Evolutionary conservation across 2,888 invertebrate species (phyloP), one percentile per base, ranked within the genome.

Genomic region (Oasisia sp.): DNA sequence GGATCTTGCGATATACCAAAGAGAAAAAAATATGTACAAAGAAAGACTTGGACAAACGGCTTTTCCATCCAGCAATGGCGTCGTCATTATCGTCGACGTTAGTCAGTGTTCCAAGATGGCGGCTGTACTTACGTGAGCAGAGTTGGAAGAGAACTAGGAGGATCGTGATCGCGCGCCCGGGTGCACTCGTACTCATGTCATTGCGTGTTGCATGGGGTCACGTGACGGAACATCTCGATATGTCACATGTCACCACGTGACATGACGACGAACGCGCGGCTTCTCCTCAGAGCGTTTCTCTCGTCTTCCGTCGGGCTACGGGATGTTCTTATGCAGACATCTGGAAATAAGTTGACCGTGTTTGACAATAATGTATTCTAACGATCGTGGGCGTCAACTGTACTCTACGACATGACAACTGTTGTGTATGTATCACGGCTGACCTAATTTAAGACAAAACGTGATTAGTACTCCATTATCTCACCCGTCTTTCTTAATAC

Each of bases 151-250:
- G 19, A n/a, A 74, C 74, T 4, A 74, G 27, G 5, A 74, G 74
- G 74, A 27, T 74, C 74, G 74, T 74, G 74, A 74, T 74, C 74
- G 74, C 74, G 27, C 5, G 74, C 74, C 74, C 74, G 74, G 27
- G 27, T 27, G 27, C 74, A 27, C 74, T 74, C 74, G 74, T 74
- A 74, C 27, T 74, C 74, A 74, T 74, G 74, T 74, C 74, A 74
- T 74, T 27, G 74, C 74, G 74, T 74, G 74, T 14, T 74, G 74
- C 74, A 74, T 74, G 74, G 74, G 74, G 74, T 74, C 74, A 74
- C 74, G 74, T 74, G 74, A 74, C 27, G 74, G 74, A 74, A 74
- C 74, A 74, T 74, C 74, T 74, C 74, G 74, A 74, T 27, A 4
- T n/a, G 74, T 74, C 74, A 74, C 74, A 74, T 74, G 74, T 74